These are phyloP conservation scores for Tragelaphus scriptus DNA, from an alignment of 2,113 vertebrate species.

Conservation along the genomic window DNA sequence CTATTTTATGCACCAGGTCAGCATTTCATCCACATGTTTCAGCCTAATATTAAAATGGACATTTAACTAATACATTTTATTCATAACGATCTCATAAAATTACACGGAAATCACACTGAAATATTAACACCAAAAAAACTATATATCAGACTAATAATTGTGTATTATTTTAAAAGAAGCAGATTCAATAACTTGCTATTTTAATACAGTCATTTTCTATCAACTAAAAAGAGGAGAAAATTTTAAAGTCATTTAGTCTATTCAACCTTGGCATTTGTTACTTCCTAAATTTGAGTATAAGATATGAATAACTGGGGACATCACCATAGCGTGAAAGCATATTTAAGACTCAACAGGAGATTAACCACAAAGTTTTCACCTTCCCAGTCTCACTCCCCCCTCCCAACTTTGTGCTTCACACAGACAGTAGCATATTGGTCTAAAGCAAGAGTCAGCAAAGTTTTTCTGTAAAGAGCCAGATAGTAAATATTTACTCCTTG, in stretches of 20 bases:
- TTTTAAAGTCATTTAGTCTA: slow-evolving; percentile 19
- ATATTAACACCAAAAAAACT: not conserved
- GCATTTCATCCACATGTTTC: not conserved
- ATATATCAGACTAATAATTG: not conserved
- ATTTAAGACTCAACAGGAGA: not conserved
- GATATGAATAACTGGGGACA: not conserved
- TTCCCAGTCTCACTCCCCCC: not conserved
- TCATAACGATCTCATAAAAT: slow-evolving; percentile 13
- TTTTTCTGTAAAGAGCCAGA: not conserved
- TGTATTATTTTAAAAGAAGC: not conserved
- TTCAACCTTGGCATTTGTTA: not conserved
- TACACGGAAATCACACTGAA: not conserved
- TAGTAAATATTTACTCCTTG: not conserved
- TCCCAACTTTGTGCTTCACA: not conserved
- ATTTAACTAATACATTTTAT: slow-evolving; percentile 3
- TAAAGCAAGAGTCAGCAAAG: not conserved
- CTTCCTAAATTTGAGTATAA: slow-evolving; percentile 9
- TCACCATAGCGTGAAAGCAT: not conserved
- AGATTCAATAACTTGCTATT: slow-evolving; percentile 1
- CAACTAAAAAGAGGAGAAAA: not conserved
- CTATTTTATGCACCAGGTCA: not conserved
- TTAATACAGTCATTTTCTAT: slow-evolving; percentile 8
- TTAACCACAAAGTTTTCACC: not conserved
- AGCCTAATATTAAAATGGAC: slow-evolving; percentile 25
- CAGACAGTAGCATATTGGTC: not conserved